These are phyloP conservation scores for Strigamia crassipes DNA, from an alignment of 2,888 invertebrate species.

Conservation along the genomic window DNA sequence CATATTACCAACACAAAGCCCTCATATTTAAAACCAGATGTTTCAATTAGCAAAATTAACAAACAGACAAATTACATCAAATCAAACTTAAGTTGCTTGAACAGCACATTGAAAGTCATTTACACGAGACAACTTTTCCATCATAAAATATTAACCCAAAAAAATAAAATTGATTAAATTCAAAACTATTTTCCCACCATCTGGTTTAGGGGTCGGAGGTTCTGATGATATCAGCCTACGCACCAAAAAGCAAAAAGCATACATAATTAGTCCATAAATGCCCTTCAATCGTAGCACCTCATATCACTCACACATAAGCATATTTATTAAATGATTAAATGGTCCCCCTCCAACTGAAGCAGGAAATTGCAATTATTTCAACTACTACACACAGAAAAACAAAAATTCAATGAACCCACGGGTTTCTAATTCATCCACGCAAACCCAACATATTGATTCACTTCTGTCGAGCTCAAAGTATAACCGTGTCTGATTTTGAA, in stretches of 20 bases:
- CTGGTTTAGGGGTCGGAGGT: not conserved
- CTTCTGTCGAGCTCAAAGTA: not conserved
- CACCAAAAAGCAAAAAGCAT: constrained; percentile 31
- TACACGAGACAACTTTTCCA: not conserved
- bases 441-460: constrained; percentile 14
- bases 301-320: constrained; percentile 12
- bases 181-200: not conserved
- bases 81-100: not conserved
- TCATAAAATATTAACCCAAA: not conserved
- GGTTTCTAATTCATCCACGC: not conserved
- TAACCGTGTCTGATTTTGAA: not conserved
- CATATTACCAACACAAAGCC: constrained; percentile 17
- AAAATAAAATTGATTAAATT: not conserved
- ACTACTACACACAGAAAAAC: not conserved
- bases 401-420: constrained; percentile 11
- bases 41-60: not conserved
- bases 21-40: not conserved
- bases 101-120: not conserved
- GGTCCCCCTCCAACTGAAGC: constrained; percentile 1
- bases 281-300: not conserved
- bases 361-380: constrained; percentile 22
- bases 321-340: constrained; percentile 37
- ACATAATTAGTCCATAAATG: not conserved
- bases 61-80: not conserved
- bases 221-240: constrained; percentile 6